These are phyloP conservation scores for Passerina amoena DNA, from an alignment of 2,113 vertebrate species.

Conservation along the genomic window DNA sequence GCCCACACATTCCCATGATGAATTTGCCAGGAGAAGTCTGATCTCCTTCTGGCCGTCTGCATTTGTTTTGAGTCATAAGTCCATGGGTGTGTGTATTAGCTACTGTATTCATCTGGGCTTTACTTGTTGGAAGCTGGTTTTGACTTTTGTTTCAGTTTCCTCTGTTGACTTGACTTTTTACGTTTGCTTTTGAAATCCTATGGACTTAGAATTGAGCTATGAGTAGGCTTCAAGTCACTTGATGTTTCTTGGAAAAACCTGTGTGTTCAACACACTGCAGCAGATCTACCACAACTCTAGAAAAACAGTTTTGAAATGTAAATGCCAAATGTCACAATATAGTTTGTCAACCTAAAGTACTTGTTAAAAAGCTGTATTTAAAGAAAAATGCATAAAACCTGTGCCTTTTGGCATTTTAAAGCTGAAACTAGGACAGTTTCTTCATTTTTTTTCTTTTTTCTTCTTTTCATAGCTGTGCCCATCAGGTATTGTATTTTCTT, in stretches of 20 bases:
- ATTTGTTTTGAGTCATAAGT: conserved; percentile 26
- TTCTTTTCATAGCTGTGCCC: neutral
- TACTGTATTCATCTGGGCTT: conserved; percentile 2
- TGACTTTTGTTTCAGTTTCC: conserved; percentile 9
- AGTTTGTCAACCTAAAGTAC: neutral
- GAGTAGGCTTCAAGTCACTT: neutral
- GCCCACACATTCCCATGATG: conserved; percentile 43
- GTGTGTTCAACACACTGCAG: neutral
- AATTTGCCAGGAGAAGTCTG: conserved; percentile 34
- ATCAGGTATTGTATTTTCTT: neutral
- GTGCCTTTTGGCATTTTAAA: neutral
- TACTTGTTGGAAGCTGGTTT: neutral
- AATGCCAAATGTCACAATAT: neutral
- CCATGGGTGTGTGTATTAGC: conserved; percentile 31
- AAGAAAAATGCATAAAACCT: neutral
- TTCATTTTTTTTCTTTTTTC: neutral
- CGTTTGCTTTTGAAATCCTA: neutral
- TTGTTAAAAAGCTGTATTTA: neutral
- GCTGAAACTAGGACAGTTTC: neutral
- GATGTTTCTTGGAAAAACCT: neutral
- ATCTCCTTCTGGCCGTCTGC: conserved; percentile 27
- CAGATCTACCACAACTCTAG: neutral
- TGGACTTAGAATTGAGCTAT: neutral
- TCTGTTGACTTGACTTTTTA: neutral
- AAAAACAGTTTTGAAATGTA: neutral